Percentiles rank a stretch among this genome's conserved stretches.
phyloP scores from a whole-genome alignment of 2,797 vertebrate genomes.

The Sebastolobus altivelis region DNA sequence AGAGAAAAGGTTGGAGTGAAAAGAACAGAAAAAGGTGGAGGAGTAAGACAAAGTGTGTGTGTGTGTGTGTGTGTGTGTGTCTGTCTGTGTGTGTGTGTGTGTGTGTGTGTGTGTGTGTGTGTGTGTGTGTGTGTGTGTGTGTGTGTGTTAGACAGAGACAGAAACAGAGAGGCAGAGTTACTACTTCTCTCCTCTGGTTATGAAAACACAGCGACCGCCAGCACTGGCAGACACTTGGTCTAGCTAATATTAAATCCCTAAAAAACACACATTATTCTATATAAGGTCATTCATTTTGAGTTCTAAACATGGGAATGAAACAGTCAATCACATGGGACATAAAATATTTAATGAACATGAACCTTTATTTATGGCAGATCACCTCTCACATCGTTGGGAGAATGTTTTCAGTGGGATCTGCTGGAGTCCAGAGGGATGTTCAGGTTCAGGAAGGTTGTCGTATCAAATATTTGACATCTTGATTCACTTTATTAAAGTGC shows the following conservation, averaged over 20 bases:
- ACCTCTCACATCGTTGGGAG: conserved; percentile 41
- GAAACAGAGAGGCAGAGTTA: conserved; percentile 51
- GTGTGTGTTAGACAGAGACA: conserved; percentile 32
- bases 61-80: conserved; percentile 37
- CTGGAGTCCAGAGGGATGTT: conserved; percentile 45
- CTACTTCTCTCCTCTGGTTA: conserved; percentile 65
- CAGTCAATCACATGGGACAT: conserved; percentile 49
- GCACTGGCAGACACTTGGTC: conserved; percentile 60
- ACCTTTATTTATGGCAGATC: conserved; percentile 51
- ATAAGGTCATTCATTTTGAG: conserved; percentile 37
- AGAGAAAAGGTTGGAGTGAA: conserved; percentile 63
- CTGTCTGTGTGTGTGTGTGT: conserved; percentile 29
- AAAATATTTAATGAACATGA: conserved; percentile 55
- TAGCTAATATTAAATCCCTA: conserved; percentile 67
- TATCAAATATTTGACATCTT: conserved; percentile 69
- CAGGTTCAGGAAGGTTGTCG: conserved; percentile 49
- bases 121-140: conserved; percentile 21
- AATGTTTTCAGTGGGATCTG: conserved; percentile 60
- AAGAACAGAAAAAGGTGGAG: conserved; percentile 63
- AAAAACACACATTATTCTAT: conserved; percentile 65
- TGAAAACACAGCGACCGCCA: conserved; percentile 69
- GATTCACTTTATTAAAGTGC: conserved; percentile 64
- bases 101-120: conserved; percentile 27
- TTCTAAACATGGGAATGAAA: conserved; percentile 49
- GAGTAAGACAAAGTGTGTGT: conserved; percentile 58